A percentile compares a stretch with the other conserved stretches of the same genome.
Evolutionary conservation across 2,888 invertebrate species (phyloP).

Genomic region (Nymphalis c-album): DNA sequence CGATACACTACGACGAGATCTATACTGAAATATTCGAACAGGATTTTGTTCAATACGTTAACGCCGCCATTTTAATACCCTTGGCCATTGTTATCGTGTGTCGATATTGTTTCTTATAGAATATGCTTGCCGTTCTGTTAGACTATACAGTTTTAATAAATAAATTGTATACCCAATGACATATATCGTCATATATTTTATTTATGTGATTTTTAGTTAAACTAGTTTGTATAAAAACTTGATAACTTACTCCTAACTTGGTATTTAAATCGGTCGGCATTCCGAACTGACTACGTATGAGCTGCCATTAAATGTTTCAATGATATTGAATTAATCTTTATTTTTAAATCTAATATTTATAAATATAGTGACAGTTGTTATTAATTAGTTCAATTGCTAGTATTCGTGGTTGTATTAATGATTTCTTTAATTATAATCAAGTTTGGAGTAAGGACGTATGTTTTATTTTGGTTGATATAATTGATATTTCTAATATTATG

Average conservation of each 20-base stretch:
- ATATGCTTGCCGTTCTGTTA: neutral
- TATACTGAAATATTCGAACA: too few relatives aligned
- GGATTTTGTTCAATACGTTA: too few relatives aligned
- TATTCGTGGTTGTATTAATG: constrained; percentile 14
- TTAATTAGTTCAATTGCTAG: constrained; percentile 37
- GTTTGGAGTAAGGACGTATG: constrained; percentile 39
- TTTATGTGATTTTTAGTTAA: constrained; percentile 19
- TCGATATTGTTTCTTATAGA: neutral
- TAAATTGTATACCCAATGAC: constrained; percentile 31
- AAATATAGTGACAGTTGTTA: constrained; percentile 22
- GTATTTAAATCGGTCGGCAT: constrained; percentile 12
- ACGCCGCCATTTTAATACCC: neutral
- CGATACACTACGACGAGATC: neutral
- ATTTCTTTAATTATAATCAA: constrained; percentile 32
- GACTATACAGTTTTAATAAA: constrained; percentile 25
- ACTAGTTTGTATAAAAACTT: constrained; percentile 11
- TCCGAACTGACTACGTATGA: constrained; percentile 1
- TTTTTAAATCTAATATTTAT: constrained; percentile 20
- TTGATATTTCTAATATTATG: constrained; percentile 29
- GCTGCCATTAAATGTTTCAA: constrained; percentile 26
- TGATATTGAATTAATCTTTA: constrained; percentile 11
- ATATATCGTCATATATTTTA: constrained; percentile 19
- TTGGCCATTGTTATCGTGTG: neutral
- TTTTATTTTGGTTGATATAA: constrained; percentile 32
- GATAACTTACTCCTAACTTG: constrained; percentile 26